These are phyloP conservation scores for Xenentodon cancila DNA, from an alignment of 2,797 vertebrate species.

Conservation along the genomic window DNA sequence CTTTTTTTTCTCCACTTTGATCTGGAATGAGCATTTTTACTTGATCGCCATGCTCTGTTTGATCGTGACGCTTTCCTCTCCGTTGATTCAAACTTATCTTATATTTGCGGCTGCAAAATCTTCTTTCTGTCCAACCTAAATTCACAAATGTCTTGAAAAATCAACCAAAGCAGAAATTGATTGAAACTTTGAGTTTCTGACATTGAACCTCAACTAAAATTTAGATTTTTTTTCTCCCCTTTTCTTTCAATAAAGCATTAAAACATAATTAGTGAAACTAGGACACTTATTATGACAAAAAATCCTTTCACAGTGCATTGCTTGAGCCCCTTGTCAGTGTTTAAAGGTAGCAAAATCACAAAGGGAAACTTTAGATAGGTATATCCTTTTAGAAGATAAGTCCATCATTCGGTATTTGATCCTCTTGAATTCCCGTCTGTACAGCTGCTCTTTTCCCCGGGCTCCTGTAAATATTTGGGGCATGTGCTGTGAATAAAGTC, in stretches of 20 bases:
- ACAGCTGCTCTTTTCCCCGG: constrained; percentile 19
- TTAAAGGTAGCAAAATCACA: no score
- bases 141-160: background rate
- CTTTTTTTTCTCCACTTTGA: constrained; percentile 27
- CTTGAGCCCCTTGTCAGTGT: no score
- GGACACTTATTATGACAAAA: no score
- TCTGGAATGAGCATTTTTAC: constrained; percentile 42
- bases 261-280: no score
- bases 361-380: background rate
- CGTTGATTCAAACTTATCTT: constrained; percentile 22
- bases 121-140: background rate
- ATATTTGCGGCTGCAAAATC: constrained; percentile 16
- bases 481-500: constrained; percentile 58
- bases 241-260: no score
- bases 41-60: constrained; percentile 36
- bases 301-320: no score
- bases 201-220: no score
- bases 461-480: constrained; percentile 71
- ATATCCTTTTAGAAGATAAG: constrained; percentile 10
- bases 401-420: constrained; percentile 15
- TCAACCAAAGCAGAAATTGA: background rate
- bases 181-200: no score
- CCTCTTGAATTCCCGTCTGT: constrained; percentile 12
- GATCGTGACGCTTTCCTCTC: background rate
- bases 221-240: no score